Evolutionary conservation across 2,113 vertebrate genomes (phyloP), one percentile per base, ranked within the genome.

Genomic region (Nycticorax nycticorax): DNA sequence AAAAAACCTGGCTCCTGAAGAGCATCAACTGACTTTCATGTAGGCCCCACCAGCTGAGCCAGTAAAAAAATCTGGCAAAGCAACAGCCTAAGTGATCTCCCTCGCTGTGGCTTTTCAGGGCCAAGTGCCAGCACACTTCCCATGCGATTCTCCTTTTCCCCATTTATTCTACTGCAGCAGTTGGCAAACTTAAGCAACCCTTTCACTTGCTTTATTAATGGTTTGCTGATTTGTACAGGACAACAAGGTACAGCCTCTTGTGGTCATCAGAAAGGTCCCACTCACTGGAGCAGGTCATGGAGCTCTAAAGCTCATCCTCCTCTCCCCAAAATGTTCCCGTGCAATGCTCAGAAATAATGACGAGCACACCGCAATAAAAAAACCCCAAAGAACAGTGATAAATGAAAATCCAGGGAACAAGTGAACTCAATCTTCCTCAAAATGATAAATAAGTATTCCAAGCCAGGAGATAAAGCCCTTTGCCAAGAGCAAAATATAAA

Each of bases 1-100:
- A 80, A n/a, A 63, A 28, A 50, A 21, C 19, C 67, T 69, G 76
- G 80, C 77, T 96, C 83, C 94, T 92, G 89, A 83, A 88, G 92
- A 94, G 84, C 77, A 92, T 96, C 91, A 88, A 71, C 73, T 91
- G 95, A 85, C 94, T 97, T 94, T 66, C 89, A 89, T 55, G 63
- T 68, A 92, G 85, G 81, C 71, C 87, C 77, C 93, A 83, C 73
- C 94, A 97, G 87, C 92, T 92, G 94, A 95, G 94, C 63, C 74
- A 87, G 79, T 90, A 77, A 89, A 89, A 96, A 52, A 32, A 22
- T 18, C 88, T 97, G 96, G 94, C 96, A 96, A 56, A 83, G 55
- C 55, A 92, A 43, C 60, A 94, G 85, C 68, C 48, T 73, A 39
- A 95, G 76, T 7, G 77, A 56, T 93, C 73, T 92, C 79, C 86